Conservation (phyloP, 2,113 vertebrate genomes). For the Neolamprologus cancellatus region DNA sequence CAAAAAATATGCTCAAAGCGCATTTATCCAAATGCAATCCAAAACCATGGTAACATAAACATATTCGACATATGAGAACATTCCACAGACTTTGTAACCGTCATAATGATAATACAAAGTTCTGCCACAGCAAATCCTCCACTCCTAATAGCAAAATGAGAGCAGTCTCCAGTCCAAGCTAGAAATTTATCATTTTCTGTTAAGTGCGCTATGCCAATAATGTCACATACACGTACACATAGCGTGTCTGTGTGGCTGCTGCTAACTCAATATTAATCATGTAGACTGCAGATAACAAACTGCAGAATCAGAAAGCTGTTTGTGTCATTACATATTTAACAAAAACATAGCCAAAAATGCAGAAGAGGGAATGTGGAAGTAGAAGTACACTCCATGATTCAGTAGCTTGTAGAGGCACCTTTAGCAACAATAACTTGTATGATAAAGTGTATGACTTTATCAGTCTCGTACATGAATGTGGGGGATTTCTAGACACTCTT, state of each 20-base stretch:
- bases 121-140: neutral
- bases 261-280: neutral
- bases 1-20: slow-evolving; percentile 1
- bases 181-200: neutral
- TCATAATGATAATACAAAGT: neutral
- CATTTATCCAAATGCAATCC: neutral
- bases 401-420: neutral
- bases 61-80: neutral
- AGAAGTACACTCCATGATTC: neutral
- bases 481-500: neutral
- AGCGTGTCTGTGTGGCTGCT: neutral
- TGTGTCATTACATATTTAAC: neutral
- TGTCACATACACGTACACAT: neutral
- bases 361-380: neutral
- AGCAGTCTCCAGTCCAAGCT: neutral
- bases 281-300: neutral
- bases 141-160: neutral
- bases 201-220: neutral
- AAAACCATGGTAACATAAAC: neutral
- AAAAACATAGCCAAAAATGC: neutral
- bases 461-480: neutral
- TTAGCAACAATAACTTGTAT: neutral
- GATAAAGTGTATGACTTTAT: neutral
- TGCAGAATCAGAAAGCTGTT: neutral
- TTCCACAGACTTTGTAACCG: neutral